Base-by-base conservation (phyloP, 2,888 invertebrate genomes). In the Mythimna lalbum region DNA sequence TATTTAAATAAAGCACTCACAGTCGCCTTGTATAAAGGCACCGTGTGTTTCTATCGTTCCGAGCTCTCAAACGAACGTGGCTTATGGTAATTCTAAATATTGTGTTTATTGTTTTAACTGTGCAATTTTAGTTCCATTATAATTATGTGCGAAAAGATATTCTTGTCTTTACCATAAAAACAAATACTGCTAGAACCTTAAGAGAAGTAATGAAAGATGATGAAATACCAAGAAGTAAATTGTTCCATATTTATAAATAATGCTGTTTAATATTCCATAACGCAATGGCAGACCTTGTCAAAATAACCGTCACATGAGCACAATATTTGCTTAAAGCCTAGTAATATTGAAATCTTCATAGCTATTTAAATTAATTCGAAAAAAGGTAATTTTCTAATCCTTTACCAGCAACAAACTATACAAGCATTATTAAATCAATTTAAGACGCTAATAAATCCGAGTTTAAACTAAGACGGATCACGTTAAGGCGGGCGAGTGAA, bases 381-480 rank as follows among this genome's bases (percentile, higher is more conserved):
- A 27, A 47, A 17, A 12, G 0, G 1, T 43, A 27, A 43, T 17
- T 12, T 36, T 50, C 19, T 67, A 63, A 67, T 21, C 12, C 33
- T 50, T 65, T 49, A 10, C 43, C 17, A 63, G 14, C 39, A 78
- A 62, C 10, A 62, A 57, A 36, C 65, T 64, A 27, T 33, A 66
- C 14, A 47, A 61, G 31, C 33, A 68, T 82, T 79, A 84, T 88
- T 89, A 85, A 91, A 91, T 90, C 87, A 89, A 90, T 90, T 90
- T 88, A 79, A 83, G 85, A 72, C 78, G 77, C 84, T 85, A 88
- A 92, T 92, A 92, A 93, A 92, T 91, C 88, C 80, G 66, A 87
- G 89, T 90, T 90, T 88, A 91, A 92, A 91, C 89, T 87, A 93
- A 93, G 93, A 93, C 87, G 88, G 90, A 93, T 93, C 86, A 88